These are phyloP conservation scores for Megastigmus dorsalis DNA, from an alignment of 2,888 invertebrate genomes.

Conservation along the genomic window DNA sequence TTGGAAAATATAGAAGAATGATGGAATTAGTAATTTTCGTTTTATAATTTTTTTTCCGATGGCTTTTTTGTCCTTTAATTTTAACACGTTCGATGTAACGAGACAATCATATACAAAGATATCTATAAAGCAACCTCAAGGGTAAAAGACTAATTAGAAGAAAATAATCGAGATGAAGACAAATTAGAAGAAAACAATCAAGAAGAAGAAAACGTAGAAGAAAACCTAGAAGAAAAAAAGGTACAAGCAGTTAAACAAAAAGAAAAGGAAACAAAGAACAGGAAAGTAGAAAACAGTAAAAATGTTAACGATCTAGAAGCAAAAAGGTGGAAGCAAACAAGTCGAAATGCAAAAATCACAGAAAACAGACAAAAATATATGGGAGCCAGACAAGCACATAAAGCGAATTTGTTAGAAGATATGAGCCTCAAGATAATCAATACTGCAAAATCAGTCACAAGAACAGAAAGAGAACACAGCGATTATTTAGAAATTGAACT, in stretches of 20 bases:
- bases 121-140: background rate
- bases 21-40: no score
- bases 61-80: no score
- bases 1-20: no score
- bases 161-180: no score
- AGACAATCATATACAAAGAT: background rate
- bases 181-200: no score
- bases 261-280: background rate
- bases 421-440: no score
- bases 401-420: background rate
- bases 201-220: no score
- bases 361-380: conserved; percentile 36
- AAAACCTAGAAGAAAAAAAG: no score
- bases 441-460: background rate
- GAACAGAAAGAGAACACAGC: background rate
- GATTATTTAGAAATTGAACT: background rate
- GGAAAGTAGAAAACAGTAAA: background rate
- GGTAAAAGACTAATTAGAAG: no score
- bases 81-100: background rate
- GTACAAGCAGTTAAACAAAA: no score
- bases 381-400: conserved; percentile 24
- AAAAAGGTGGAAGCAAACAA: background rate
- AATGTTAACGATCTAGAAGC: no score
- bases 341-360: background rate
- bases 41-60: no score